Conservation (phyloP, 2,888 invertebrate species). For the Timema podura region DNA sequence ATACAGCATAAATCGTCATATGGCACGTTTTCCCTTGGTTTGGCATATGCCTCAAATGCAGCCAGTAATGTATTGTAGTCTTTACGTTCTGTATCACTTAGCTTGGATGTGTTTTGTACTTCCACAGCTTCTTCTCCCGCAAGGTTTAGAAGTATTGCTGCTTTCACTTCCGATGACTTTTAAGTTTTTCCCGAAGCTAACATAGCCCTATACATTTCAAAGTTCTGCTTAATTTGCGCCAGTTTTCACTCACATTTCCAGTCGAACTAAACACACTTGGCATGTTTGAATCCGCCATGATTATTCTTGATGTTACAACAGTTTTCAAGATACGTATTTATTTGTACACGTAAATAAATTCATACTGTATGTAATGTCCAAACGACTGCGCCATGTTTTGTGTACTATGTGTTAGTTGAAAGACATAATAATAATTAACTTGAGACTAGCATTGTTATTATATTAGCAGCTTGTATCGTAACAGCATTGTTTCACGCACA, state of each 20-base stretch:
- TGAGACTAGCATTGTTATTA: no score
- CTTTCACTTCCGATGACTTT: not conserved
- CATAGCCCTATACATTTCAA: not conserved
- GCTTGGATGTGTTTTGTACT: not conserved
- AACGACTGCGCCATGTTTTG: slow-evolving; percentile 5
- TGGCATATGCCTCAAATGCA: slow-evolving; percentile 2
- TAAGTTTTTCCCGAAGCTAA: not conserved
- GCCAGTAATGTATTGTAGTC: not conserved
- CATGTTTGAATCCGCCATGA: not conserved
- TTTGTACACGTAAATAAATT: not conserved
- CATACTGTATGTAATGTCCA: not conserved
- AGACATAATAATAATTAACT: no score
- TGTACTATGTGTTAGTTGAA: not conserved
- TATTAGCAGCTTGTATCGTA: no score
- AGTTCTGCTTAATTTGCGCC: slow-evolving; percentile 1
- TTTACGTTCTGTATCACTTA: not conserved
- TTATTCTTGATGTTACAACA: not conserved
- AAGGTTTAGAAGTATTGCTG: slow-evolving; percentile 2
- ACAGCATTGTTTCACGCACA: no score
- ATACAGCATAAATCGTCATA: not conserved
- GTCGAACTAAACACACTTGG: not conserved
- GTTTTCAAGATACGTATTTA: not conserved
- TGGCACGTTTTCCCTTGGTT: not conserved
- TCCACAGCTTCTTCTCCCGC: not conserved
- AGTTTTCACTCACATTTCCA: not conserved